A percentile compares a stretch with the other conserved stretches of the same genome.
phyloP scores from a whole-genome alignment of 2,113 vertebrate genomes.

The Coreoperca whiteheadi region DNA sequence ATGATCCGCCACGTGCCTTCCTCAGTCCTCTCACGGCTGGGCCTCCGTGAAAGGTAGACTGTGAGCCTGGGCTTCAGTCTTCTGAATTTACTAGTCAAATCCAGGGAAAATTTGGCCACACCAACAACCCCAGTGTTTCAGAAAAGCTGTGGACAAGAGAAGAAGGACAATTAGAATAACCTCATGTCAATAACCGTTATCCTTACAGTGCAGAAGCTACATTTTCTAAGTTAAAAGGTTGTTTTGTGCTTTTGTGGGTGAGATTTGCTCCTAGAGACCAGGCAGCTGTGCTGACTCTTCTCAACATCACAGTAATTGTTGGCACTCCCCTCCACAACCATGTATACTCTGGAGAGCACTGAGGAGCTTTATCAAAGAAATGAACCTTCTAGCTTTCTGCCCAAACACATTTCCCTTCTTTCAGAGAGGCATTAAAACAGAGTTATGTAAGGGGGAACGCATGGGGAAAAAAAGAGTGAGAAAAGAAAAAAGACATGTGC shows the following conservation, averaged over 20 bases:
- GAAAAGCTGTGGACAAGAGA: constrained; percentile 84
- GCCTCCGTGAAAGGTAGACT: constrained; percentile 99
- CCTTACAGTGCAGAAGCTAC: constrained; percentile 8
- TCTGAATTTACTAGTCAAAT: constrained; percentile 99
- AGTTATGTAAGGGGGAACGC: constrained; percentile 52
- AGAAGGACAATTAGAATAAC: constrained; percentile 45
- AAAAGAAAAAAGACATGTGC: constrained; percentile 40
- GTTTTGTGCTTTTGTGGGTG: constrained; percentile 22
- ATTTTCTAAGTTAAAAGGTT: constrained; percentile 12
- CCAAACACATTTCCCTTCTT: constrained; percentile 66
- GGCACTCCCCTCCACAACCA: constrained; percentile 63
- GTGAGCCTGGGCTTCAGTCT: constrained; percentile 99
- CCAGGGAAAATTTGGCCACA: constrained; percentile 99
- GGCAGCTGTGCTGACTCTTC: constrained; percentile 64
- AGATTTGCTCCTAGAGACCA: constrained; percentile 61
- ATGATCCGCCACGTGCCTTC: constrained; percentile 99
- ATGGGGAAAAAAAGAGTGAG: background rate
- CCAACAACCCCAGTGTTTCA: constrained; percentile 97
- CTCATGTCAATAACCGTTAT: constrained; percentile 1
- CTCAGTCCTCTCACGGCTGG: constrained; percentile 99
- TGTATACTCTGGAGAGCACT: constrained; percentile 72
- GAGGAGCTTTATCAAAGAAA: constrained; percentile 75
- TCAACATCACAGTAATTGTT: constrained; percentile 73
- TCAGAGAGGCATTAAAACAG: constrained; percentile 51
- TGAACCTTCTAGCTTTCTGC: constrained; percentile 69